These are phyloP conservation scores for Papilio dardanus DNA, from an alignment of 1,140 invertebrate species.

Conservation along the genomic window DNA sequence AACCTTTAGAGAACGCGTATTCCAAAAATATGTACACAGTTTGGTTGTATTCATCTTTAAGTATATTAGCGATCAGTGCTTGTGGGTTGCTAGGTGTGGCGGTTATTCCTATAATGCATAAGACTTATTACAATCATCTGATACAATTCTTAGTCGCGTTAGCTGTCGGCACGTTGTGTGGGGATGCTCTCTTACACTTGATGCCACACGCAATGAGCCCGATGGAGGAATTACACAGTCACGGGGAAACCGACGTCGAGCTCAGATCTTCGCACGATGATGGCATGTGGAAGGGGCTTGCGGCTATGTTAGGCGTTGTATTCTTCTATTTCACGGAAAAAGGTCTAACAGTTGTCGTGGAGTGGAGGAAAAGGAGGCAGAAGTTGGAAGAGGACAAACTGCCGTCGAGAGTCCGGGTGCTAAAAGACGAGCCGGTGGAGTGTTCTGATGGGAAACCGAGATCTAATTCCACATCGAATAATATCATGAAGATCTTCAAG, in stretches of 20 bases:
- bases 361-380: slow-evolving; percentile 88
- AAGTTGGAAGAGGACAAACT: slow-evolving; percentile 84
- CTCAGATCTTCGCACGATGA: slow-evolving; percentile 80
- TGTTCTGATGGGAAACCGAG: slow-evolving; percentile 82
- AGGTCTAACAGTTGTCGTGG: slow-evolving; percentile 89
- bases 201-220: slow-evolving; percentile 91
- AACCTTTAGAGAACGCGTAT: slow-evolving; percentile 53
- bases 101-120: slow-evolving; percentile 95
- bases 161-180: slow-evolving; percentile 94
- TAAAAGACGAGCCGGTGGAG: slow-evolving; percentile 84
- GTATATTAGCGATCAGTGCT: slow-evolving; percentile 92
- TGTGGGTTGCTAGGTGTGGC: slow-evolving; percentile 92
- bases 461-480: slow-evolving; percentile 66
- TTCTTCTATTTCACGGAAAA: slow-evolving; percentile 95
- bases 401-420: slow-evolving; percentile 85
- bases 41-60: slow-evolving; percentile 91
- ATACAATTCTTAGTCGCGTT: slow-evolving; percentile 96
- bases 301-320: slow-evolving; percentile 91
- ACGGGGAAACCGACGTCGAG: slow-evolving; percentile 55
- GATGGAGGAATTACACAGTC: slow-evolving; percentile 76
- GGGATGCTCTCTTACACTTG: slow-evolving; percentile 96
- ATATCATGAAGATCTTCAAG: slow-evolving; percentile 75
- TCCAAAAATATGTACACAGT: slow-evolving; percentile 81
- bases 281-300: slow-evolving; percentile 92
- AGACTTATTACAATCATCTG: slow-evolving; percentile 94